Conservation (phyloP, 2,888 invertebrate genomes). For the Archips xylosteana region DNA sequence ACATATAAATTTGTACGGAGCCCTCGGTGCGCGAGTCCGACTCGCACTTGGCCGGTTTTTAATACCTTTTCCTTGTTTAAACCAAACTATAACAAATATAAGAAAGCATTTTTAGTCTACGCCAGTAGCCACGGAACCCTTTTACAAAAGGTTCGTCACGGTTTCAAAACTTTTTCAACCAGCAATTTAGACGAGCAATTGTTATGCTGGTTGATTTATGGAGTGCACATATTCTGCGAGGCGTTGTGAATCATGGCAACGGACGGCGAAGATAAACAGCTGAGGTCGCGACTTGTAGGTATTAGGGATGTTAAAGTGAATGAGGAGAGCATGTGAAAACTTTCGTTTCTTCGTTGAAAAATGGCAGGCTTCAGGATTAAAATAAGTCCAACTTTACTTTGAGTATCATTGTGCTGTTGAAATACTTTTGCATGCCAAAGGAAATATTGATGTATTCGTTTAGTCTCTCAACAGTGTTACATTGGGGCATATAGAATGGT, state of each 20-base stretch:
- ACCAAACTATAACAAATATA: too few relatives aligned
- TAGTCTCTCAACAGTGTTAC: too few relatives aligned
- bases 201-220: slow-evolving; percentile 38
- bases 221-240: slow-evolving; percentile 30
- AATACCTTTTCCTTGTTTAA: too few relatives aligned
- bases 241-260: slow-evolving; percentile 30
- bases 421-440: too few relatives aligned
- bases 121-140: slow-evolving; percentile 7
- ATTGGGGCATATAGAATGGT: too few relatives aligned
- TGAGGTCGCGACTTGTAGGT: slow-evolving; percentile 8
- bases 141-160: background rate
- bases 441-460: too few relatives aligned
- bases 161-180: slow-evolving; percentile 16
- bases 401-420: too few relatives aligned
- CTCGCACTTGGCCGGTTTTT: too few relatives aligned
- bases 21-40: too few relatives aligned
- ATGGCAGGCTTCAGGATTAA: background rate
- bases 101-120: too few relatives aligned
- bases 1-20: too few relatives aligned
- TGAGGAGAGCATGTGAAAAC: background rate
- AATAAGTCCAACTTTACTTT: too few relatives aligned
- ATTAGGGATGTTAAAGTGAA: background rate
- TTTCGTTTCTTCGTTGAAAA: background rate
- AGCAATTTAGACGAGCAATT: slow-evolving; percentile 33
- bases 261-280: slow-evolving; percentile 13